Percentiles rank a stretch among this genome's conserved stretches.
Evolutionary conservation across 2,797 vertebrate genomes (phyloP).

Genomic region (Sebastes iracundus): DNA sequence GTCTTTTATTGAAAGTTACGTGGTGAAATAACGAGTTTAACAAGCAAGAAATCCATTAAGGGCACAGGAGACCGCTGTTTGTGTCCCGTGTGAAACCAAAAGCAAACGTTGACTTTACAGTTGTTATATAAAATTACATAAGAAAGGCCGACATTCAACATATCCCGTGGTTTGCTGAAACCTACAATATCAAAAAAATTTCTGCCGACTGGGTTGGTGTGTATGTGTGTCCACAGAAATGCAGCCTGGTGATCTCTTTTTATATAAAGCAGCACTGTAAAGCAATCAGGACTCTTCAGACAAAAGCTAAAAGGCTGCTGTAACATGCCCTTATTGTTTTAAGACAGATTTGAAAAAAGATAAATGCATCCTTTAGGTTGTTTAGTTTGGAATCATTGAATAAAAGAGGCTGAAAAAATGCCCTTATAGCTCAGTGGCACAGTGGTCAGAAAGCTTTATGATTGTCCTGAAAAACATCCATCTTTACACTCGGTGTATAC

Average conservation of each 20-base stretch:
- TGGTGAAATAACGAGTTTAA: too few relatives aligned
- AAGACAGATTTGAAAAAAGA: too few relatives aligned
- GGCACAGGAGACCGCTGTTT: too few relatives aligned
- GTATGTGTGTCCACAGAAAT: not conserved
- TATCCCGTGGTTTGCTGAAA: not conserved
- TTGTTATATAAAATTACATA: not conserved
- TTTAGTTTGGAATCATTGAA: not conserved
- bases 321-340: too few relatives aligned
- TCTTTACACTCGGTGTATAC: not conserved
- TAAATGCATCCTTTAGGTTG: accelerated
- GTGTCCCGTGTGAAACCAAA: too few relatives aligned
- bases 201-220: not conserved
- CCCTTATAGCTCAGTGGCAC: not conserved
- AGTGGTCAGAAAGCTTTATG: not conserved
- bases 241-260: not conserved
- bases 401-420: not conserved
- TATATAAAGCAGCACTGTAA: not conserved
- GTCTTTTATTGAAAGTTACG: too few relatives aligned
- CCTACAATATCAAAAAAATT: too few relatives aligned
- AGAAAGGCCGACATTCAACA: not conserved
- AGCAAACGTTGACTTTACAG: too few relatives aligned
- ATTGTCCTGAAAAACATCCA: not conserved
- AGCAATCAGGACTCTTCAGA: not conserved
- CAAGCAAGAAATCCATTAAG: too few relatives aligned
- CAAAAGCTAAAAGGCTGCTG: not conserved